Base-by-base conservation (phyloP, 2,113 vertebrate genomes). In the Indicator indicator region DNA sequence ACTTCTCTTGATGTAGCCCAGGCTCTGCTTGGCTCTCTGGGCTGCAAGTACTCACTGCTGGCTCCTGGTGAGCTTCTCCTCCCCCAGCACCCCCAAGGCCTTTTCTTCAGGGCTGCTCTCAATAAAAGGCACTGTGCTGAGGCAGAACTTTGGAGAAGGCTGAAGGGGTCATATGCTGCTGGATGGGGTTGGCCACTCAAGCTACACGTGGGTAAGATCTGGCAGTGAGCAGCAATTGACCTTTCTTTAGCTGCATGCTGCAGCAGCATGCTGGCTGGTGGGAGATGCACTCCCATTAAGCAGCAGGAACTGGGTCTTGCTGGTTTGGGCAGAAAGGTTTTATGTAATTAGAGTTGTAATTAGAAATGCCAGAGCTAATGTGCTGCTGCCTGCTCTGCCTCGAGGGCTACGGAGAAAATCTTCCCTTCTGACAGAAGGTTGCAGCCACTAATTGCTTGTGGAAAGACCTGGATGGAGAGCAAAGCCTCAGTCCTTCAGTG, bases 311-410 rank as follows among this genome's bases (percentile, higher is more conserved):
- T 80, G 83, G 83, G 86, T 90, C 84, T 97, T 95, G 87, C 88
- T 94, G 81, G 82, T 97, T 95, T 67, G 93, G 92, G 93, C 72
- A 95, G 93, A 97, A 97, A 96, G 79, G 60, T 86, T 97, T 96
- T 93, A 79, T 32, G 56, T 50, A 81, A 95, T 97, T 95, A 95
- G 79, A 95, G 68, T 88, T 96, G 83, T 97, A 97, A 98, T 97
- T 97, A 95, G 96, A 96, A 96, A 91, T 90, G 64, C 52, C 78
- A 96, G 90, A 76, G n/a, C 90, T 97, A 96, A 97, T 97, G 92
- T 97, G 93, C 89, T 88, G 28, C 94, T 97, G 86, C 70, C 88
- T 94, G 65, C 74, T 94, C 88, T 69, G 80, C 55, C 83, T 97
- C 95, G 80, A 95, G 86, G 18, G 75, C 93, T 78, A 48, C 62